Conservation (phyloP, 2,113 vertebrate species). For the Cebus imitator region DNA sequence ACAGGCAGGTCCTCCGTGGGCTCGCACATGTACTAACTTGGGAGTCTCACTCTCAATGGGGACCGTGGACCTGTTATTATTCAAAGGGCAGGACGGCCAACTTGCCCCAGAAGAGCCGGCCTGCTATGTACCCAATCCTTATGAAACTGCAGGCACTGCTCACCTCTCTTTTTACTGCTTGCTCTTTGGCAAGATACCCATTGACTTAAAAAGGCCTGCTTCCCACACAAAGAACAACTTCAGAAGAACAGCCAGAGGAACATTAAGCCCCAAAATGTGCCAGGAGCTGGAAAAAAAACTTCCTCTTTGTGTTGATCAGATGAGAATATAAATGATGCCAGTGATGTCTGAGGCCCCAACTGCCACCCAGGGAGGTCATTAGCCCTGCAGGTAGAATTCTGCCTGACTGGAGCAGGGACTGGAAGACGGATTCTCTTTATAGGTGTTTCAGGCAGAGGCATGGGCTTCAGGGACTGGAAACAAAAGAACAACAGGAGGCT, state of each 20-base stretch:
- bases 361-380: not conserved
- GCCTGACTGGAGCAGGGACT: not conserved
- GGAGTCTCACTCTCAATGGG: not conserved
- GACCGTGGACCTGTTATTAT: not conserved
- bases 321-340: not conserved
- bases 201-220: conserved; percentile 27
- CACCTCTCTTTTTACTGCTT: not conserved
- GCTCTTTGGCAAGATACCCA: not conserved
- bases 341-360: not conserved
- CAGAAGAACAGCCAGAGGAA: not conserved
- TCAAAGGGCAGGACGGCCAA: not conserved
- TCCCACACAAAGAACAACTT: conserved; percentile 23
- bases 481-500: not conserved
- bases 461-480: not conserved
- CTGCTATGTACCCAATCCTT: not conserved
- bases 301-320: not conserved
- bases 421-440: not conserved
- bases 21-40: not conserved
- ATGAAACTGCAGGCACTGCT: not conserved
- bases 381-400: not conserved
- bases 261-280: not conserved
- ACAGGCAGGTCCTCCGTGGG: not conserved
- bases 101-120: not conserved
- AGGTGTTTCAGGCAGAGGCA: not conserved
- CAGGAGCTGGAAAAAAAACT: not conserved